Evolutionary conservation across 2,113 vertebrate species (phyloP).

Genomic region (Pomatorhinus ruficollis): DNA sequence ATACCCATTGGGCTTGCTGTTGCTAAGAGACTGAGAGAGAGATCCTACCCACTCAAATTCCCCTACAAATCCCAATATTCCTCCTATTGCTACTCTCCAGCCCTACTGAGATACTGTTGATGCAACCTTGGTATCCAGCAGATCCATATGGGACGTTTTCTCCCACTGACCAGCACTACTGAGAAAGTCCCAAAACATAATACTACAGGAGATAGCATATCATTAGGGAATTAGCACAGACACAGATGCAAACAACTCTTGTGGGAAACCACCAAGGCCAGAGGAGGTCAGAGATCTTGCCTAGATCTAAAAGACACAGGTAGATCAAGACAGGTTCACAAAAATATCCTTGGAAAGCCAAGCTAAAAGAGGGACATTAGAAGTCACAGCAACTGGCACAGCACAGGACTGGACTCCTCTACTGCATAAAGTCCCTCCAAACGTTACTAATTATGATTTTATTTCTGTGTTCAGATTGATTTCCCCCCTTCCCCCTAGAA

Average conservation of each 20-base stretch:
- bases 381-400: neutral
- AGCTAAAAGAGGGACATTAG: neutral
- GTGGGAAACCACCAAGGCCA: neutral
- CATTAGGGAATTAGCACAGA: neutral
- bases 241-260: neutral
- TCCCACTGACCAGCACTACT: neutral
- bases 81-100: neutral
- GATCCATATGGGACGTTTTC: neutral
- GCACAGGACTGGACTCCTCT: neutral
- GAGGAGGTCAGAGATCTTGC: neutral
- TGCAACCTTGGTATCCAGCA: neutral
- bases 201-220: rapidly evolving
- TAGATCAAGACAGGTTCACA: neutral
- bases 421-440: neutral
- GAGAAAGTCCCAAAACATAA: neutral
- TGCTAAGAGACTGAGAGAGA: conserved; percentile 38
- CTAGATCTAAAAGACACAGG: neutral
- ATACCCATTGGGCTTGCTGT: neutral
- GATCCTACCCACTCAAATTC: neutral
- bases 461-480: neutral
- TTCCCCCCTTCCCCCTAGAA: neutral
- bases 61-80: neutral
- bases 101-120: neutral
- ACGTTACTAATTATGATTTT: neutral
- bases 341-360: neutral